These are phyloP conservation scores for Heliothis subflexa DNA, from an alignment of 1,140 invertebrate genomes.

Conservation along the genomic window DNA sequence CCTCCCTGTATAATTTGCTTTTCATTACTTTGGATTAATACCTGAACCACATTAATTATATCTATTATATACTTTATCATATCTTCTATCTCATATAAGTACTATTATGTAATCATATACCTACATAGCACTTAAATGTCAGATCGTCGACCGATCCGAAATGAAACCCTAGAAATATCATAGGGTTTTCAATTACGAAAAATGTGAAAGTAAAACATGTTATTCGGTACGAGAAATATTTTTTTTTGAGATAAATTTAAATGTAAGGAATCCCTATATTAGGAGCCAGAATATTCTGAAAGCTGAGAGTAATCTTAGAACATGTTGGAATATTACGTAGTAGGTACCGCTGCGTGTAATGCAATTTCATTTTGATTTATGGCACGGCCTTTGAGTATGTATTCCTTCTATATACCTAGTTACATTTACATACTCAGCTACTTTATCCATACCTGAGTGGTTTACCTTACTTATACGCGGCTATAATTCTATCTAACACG, in stretches of 20 bases:
- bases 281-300: constrained; percentile 10
- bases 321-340: constrained; percentile 31
- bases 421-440: constrained; percentile 7
- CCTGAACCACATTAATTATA: no score
- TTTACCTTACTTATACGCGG: not conserved
- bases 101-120: not conserved
- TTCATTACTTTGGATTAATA: no score
- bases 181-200: constrained; percentile 19
- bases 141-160: not conserved
- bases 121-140: not conserved
- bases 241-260: constrained; percentile 31
- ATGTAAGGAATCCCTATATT: constrained; percentile 31
- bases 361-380: constrained; percentile 44
- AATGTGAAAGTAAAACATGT: not conserved
- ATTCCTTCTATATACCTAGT: constrained; percentile 1
- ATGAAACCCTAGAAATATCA: not conserved
- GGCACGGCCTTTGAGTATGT: constrained; percentile 19
- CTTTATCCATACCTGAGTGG: not conserved
- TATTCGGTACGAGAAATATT: constrained; percentile 10
- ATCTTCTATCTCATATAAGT: not conserved
- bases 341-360: constrained; percentile 36
- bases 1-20: no score
- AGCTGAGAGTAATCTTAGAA: constrained; percentile 28
- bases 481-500: not conserved
- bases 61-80: not conserved